Evolutionary conservation across 2,888 invertebrate species (phyloP).

Genomic region (Monopis laevigella): DNA sequence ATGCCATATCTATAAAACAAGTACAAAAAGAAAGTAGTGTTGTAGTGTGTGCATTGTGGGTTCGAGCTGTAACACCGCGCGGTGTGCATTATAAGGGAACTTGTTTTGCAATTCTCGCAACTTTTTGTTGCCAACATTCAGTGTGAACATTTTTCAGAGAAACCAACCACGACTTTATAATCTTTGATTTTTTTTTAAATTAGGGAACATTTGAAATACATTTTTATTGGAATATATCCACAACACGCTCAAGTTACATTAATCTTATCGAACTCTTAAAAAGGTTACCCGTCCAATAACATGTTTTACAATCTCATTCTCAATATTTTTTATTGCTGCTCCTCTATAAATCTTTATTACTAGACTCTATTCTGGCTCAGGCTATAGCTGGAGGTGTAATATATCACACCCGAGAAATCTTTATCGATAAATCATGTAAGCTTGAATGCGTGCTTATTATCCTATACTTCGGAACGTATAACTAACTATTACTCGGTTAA

Average conservation of each 20-base stretch:
- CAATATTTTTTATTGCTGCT: conserved; percentile 45
- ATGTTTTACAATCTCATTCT: conserved; percentile 37
- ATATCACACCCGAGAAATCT: conserved; percentile 36
- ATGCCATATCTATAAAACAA: too few relatives aligned
- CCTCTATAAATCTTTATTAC: conserved; percentile 41
- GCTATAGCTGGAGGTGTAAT: conserved; percentile 34
- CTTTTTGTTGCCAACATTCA: conserved; percentile 35
- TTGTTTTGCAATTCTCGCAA: conserved; percentile 33
- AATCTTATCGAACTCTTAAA: too few relatives aligned
- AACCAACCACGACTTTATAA: too few relatives aligned
- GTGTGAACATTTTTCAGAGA: conserved; percentile 50
- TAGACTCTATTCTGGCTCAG: conserved; percentile 31
- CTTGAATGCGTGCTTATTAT: conserved; percentile 39
- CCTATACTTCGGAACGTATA: conserved; percentile 21
- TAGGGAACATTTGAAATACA: too few relatives aligned
- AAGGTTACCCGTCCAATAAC: conserved; percentile 23
- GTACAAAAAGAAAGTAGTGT: too few relatives aligned
- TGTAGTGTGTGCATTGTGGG: too few relatives aligned
- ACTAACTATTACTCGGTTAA: too few relatives aligned
- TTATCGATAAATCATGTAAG: conserved; percentile 40
- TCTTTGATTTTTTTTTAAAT: too few relatives aligned
- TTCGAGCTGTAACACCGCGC: too few relatives aligned
- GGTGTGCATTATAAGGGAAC: conserved; percentile 28
- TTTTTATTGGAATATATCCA: too few relatives aligned
- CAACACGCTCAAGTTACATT: too few relatives aligned